These are phyloP conservation scores for Triplophysa rosa DNA, from an alignment of 2,113 vertebrate species.

Conservation along the genomic window DNA sequence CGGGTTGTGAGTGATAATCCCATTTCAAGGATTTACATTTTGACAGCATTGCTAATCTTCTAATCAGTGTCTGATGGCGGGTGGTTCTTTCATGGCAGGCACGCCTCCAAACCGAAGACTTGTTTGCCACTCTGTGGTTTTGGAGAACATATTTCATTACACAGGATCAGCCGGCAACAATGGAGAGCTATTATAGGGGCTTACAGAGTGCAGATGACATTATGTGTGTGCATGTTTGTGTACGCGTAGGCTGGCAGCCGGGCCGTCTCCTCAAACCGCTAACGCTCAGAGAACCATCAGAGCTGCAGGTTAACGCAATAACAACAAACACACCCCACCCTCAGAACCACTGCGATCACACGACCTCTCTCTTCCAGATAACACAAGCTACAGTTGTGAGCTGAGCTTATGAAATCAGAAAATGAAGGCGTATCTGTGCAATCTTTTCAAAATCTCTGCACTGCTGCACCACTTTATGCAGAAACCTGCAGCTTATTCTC, in stretches of 20 bases:
- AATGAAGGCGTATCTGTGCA: too few relatives aligned
- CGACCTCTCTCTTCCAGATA: constrained; percentile 46
- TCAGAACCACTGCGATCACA: constrained; percentile 40
- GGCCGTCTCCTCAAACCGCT: constrained; percentile 50
- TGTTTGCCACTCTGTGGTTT: constrained; percentile 40
- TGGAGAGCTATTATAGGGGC: constrained; percentile 34
- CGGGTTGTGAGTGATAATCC: background rate
- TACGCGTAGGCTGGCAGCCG: constrained; percentile 23
- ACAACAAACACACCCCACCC: constrained; percentile 50
- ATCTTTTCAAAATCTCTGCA: background rate
- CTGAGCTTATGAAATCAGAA: constrained; percentile 10
- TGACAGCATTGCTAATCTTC: constrained; percentile 36
- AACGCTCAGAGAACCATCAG: constrained; percentile 39
- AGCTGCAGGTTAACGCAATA: constrained; percentile 43
- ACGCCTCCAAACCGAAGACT: constrained; percentile 14
- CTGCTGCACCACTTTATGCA: too few relatives aligned
- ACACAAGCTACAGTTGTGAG: background rate
- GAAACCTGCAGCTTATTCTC: too few relatives aligned
- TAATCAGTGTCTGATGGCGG: constrained; percentile 29
- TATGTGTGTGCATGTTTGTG: constrained; percentile 34
- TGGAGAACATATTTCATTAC: constrained; percentile 38
- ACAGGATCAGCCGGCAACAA: constrained; percentile 36
- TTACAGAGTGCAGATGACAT: constrained; percentile 22
- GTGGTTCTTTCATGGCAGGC: constrained; percentile 39
- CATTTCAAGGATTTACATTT: background rate